Percentiles rank a stretch among this genome's conserved stretches.
phyloP scores from a whole-genome alignment of 2,113 vertebrate species.

The Dromiciops gliroides region DNA sequence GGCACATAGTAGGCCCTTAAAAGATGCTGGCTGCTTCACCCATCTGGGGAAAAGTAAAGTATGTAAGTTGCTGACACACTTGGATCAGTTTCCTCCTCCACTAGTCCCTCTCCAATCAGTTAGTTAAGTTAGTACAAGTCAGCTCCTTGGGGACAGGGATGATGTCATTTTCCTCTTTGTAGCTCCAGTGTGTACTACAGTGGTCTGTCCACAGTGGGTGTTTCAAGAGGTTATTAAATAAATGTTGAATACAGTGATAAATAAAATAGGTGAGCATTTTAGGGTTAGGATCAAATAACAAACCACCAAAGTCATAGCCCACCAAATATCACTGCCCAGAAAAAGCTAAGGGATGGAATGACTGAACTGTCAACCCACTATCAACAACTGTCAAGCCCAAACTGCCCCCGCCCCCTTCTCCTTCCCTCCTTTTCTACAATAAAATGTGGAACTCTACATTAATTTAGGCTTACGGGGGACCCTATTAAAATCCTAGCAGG shows the following conservation, averaged over 20 bases:
- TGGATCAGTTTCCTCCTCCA: neutral
- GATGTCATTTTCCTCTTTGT: neutral
- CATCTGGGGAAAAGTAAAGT: neutral
- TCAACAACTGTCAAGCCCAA: too few relatives aligned
- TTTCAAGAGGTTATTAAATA: neutral
- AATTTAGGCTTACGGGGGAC: neutral
- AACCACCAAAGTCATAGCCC: neutral
- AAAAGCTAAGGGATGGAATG: neutral
- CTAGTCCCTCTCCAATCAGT: neutral
- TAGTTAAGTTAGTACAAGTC: neutral
- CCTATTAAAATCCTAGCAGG: neutral
- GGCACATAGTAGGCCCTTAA: too few relatives aligned
- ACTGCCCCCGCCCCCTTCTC: neutral
- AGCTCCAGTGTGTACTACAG: neutral
- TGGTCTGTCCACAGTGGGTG: neutral
- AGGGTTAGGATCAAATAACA: neutral
- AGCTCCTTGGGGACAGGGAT: neutral
- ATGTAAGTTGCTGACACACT: neutral
- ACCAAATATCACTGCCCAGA: neutral
- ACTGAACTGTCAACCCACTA: neutral
- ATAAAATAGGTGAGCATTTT: neutral
- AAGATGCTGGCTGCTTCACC: neutral
- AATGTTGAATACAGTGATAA: neutral
- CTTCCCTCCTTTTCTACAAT: neutral
- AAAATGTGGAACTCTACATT: slow-evolving; percentile 8